These are phyloP conservation scores for Spongilla lacustris DNA, from an alignment of 37 sponge, comb jelly and placozoan genomes.

Conservation along the genomic window DNA sequence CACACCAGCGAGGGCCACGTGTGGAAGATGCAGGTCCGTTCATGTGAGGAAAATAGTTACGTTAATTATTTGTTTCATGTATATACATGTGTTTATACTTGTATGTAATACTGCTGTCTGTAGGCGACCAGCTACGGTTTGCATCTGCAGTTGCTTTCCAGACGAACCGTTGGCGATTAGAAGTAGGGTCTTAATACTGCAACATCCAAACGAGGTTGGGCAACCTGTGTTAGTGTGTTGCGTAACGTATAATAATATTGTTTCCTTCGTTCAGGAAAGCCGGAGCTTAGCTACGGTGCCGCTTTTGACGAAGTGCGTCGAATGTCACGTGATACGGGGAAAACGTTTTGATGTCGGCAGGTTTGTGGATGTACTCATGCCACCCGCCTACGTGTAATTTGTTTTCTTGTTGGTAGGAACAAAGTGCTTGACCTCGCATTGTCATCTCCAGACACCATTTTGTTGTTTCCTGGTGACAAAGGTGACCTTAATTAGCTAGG, in stretches of 20 bases:
- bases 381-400: neutral
- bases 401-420: constrained; percentile 12
- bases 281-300: constrained; percentile 81
- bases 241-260: neutral
- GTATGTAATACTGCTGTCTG: neutral
- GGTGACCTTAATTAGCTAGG: constrained; percentile 30
- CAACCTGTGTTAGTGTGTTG: neutral
- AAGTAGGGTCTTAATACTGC: constrained; percentile 70
- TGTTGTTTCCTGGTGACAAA: constrained; percentile 65
- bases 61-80: neutral
- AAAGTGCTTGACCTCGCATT: constrained; percentile 44
- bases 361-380: constrained; percentile 19
- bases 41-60: neutral
- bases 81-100: neutral
- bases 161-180: constrained; percentile 38
- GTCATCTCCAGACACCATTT: constrained; percentile 10
- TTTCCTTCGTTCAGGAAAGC: constrained; percentile 35
- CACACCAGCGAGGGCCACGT: neutral
- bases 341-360: constrained; percentile 57
- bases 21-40: neutral
- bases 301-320: constrained; percentile 55
- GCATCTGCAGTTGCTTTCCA: constrained; percentile 80
- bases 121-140: constrained; percentile 76
- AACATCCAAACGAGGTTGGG: constrained; percentile 82
- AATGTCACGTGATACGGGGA: constrained; percentile 48